These are phyloP conservation scores for Marcusenius ussheri DNA, from an alignment of 2,113 vertebrate species.

Conservation along the genomic window DNA sequence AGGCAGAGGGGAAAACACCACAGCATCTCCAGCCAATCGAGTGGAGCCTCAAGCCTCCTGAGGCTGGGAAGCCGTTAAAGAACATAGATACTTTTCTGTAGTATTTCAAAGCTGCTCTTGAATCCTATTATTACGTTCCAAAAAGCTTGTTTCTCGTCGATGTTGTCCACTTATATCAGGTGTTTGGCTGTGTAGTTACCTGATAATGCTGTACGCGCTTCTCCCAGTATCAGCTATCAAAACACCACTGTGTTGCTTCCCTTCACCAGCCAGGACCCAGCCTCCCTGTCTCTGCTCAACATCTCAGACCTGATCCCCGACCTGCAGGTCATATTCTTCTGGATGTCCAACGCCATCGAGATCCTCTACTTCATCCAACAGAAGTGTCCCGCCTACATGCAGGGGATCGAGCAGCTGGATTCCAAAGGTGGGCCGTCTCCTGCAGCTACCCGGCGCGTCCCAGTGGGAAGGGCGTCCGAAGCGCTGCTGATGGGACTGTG, in stretches of 20 bases:
- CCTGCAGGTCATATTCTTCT: constrained; percentile 86
- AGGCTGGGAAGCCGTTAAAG: background rate
- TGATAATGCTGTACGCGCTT: background rate
- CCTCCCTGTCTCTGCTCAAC: constrained; percentile 65
- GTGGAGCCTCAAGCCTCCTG: background rate
- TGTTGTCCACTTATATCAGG: background rate
- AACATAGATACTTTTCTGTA: background rate
- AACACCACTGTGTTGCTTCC: constrained; percentile 12
- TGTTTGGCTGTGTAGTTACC: background rate
- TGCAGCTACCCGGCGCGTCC: background rate
- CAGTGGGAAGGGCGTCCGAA: background rate
- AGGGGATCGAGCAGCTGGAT: constrained; percentile 78
- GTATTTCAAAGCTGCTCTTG: background rate
- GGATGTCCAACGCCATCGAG: constrained; percentile 94
- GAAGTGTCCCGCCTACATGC: constrained; percentile 79
- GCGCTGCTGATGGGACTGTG: background rate
- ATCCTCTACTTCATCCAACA: constrained; percentile 91
- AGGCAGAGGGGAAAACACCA: background rate
- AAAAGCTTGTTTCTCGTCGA: background rate
- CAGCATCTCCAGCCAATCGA: background rate
- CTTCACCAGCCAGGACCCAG: constrained; percentile 74
- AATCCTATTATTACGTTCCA: background rate
- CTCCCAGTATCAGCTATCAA: background rate
- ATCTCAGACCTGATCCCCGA: constrained; percentile 81
- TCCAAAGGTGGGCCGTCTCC: constrained; percentile 48